Evolutionary conservation across 2,797 vertebrate genomes (phyloP), one percentile per base, ranked within the genome.

Genomic region (Toxotes lorentzi): DNA sequence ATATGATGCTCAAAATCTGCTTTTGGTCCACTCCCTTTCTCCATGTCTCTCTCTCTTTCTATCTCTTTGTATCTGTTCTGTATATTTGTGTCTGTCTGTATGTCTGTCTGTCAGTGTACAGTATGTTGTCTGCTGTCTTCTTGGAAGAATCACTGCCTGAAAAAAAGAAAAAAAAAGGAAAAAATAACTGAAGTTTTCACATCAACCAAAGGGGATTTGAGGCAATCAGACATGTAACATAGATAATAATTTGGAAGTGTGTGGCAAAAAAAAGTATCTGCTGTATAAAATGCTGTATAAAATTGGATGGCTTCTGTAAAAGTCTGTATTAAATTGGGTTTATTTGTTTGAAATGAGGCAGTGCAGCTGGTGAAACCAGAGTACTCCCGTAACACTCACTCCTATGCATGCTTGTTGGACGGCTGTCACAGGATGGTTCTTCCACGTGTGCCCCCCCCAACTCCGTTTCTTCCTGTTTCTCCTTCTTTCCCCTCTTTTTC

Each of bases 331-430:
- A 77, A 90, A 87, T 85, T 84, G 84, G 88, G 78, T 87, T 80
- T 73, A 73, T 86, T 85, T 90, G 78, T 90, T 86, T 87, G 76
- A 86, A 76, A 80, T 43, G 62, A 88, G 84, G 86, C 89, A 78
- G 88, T 83, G 84, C 85, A 86, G 80, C 89, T 92, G 86, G 83
- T 82, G 87, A 78, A 72, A 76, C 86, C 86, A 82, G 87, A 83
- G 68, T 73, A 67, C 84, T 78, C 88, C 82, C 65, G 72, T 85
- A 85, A 92, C 89, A 88, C 88, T 86, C 92, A 89, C 92, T 94
- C 92, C 94, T 94, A 95, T 94, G 94, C 95, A 95, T 96, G 94
- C 93, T 93, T 78, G 90, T 83, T 87, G 92, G 91, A 88, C 74
- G 76, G 90, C 89, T 91, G 88, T 91, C 91, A 91, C 90, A 64